A percentile compares a stretch with the other conserved stretches of the same genome.
Conservation (phyloP, 2,797 vertebrate species). For the Kryptolebias ocellatus region DNA sequence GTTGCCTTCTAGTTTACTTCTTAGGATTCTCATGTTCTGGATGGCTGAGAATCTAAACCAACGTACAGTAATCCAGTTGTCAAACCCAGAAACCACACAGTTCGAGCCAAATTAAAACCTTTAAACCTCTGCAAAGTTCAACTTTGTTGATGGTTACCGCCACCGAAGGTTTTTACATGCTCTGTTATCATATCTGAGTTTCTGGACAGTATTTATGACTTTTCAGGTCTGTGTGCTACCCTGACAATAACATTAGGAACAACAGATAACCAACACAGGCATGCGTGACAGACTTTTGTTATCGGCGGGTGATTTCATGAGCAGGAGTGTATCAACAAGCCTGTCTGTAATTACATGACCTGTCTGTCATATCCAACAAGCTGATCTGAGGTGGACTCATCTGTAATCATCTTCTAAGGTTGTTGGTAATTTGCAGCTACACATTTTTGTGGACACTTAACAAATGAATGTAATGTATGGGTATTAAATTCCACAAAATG, state of each 20-base stretch:
- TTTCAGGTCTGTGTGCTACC: background rate
- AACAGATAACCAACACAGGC: background rate
- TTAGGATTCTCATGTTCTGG: no score
- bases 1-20: no score
- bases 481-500: background rate
- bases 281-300: slow-evolving; percentile 25
- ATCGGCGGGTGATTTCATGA: slow-evolving; percentile 2
- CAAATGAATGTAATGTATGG: background rate
- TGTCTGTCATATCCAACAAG: slow-evolving; percentile 27
- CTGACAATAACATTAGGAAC: background rate
- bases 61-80: background rate
- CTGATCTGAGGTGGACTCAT: slow-evolving; percentile 17
- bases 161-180: background rate
- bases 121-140: background rate
- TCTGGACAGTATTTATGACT: background rate
- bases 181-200: slow-evolving; percentile 14
- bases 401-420: slow-evolving; percentile 12
- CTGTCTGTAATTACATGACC: slow-evolving; percentile 10
- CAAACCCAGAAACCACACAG: background rate
- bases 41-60: no score
- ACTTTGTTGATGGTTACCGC: background rate
- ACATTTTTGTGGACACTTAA: background rate
- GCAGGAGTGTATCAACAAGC: slow-evolving; percentile 9
- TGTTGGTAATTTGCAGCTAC: slow-evolving; percentile 12
- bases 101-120: background rate